phyloP scores from a whole-genome alignment of 2,888 invertebrate genomes.

The Perizoma flavofasciatum region DNA sequence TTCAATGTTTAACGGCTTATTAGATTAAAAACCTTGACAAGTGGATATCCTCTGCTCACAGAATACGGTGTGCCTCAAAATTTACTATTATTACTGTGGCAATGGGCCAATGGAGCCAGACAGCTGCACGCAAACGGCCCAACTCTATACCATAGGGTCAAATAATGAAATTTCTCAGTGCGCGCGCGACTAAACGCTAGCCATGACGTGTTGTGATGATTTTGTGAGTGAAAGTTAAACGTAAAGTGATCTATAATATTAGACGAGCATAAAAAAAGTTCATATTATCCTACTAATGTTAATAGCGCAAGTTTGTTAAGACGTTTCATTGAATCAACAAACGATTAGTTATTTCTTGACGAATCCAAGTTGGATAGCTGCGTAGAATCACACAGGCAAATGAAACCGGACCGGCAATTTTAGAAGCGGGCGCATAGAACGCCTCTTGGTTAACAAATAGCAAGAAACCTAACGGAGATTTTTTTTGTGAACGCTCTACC shows the following conservation, averaged over 20 bases:
- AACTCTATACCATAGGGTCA: conserved; percentile 44
- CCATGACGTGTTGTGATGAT: conserved; percentile 22
- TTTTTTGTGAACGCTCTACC: background rate
- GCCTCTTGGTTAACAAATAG: background rate
- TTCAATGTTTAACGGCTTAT: conserved; percentile 8
- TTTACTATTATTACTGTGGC: background rate
- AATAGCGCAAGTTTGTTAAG: background rate
- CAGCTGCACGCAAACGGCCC: conserved; percentile 17
- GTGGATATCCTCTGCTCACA: conserved; percentile 37
- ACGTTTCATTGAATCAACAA: too few species aligned
- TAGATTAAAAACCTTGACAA: conserved; percentile 26
- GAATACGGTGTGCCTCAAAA: background rate
- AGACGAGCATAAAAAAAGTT: too few species aligned
- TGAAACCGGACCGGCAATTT: background rate
- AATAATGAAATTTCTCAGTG: conserved; percentile 41
- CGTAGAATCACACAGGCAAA: too few species aligned
- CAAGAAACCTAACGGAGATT: background rate
- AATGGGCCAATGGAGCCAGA: conserved; percentile 42
- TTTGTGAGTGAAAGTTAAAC: conserved; percentile 4
- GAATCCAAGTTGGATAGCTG: too few species aligned
- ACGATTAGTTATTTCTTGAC: too few species aligned
- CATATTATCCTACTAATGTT: too few species aligned
- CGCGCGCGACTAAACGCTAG: conserved; percentile 34
- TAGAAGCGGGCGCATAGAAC: background rate
- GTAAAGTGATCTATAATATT: background rate